phyloP scores from a whole-genome alignment of 1,140 invertebrate genomes.

The Theocolax elegans region DNA sequence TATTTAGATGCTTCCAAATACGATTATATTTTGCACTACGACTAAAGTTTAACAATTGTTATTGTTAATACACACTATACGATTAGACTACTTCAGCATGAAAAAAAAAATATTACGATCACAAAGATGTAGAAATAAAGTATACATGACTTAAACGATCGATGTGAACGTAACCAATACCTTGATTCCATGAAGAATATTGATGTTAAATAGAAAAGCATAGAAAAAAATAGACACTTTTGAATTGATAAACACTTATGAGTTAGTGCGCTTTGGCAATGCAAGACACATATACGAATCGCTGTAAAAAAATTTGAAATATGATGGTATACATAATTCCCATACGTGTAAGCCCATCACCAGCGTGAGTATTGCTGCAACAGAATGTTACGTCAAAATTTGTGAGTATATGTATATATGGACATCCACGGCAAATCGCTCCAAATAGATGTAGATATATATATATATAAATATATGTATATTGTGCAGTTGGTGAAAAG shows the following conservation, averaged over 20 bases:
- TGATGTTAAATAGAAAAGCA: conserved; percentile 6
- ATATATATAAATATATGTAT: not conserved
- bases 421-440: too few relatives aligned
- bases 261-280: conserved; percentile 49
- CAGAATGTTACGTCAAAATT: conserved; percentile 2
- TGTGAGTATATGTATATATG: not conserved
- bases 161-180: not conserved
- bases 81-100: conserved; percentile 32
- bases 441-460: too few relatives aligned
- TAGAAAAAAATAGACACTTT: not conserved
- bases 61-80: conserved; percentile 46
- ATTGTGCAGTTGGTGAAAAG: not conserved
- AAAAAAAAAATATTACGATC: not conserved
- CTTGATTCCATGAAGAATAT: not conserved
- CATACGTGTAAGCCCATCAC: not conserved
- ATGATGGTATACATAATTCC: too few relatives aligned
- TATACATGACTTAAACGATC: too few relatives aligned
- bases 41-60: conserved; percentile 41
- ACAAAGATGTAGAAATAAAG: too few relatives aligned
- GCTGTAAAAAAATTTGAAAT: too few relatives aligned
- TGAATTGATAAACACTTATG: conserved; percentile 14
- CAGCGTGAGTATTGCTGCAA: not conserved
- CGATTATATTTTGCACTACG: conserved; percentile 37
- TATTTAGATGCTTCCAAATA: conserved; percentile 58
- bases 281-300: too few relatives aligned